Conservation (phyloP, 2,113 vertebrate species). For the Protomyctophum bolini region DNA sequence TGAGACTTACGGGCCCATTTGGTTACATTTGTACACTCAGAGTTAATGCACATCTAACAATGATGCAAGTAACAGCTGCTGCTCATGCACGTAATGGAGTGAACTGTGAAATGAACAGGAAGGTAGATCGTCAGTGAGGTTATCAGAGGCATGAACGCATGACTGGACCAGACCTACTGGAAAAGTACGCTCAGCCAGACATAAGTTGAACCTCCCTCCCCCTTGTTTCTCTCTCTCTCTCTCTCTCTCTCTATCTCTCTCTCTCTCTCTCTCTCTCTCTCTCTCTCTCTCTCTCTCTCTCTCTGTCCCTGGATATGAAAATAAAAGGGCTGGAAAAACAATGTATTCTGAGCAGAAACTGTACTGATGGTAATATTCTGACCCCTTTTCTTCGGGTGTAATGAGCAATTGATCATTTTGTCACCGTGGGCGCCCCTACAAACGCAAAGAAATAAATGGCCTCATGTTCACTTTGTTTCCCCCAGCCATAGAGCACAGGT, state of each 20-base stretch:
- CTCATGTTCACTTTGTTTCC: conserved; percentile 53
- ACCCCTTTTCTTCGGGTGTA: conserved; percentile 55
- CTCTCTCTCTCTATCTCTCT: conserved; percentile 12
- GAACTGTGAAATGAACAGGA: conserved; percentile 59
- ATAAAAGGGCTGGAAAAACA: conserved; percentile 26
- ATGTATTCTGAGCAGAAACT: conserved; percentile 45
- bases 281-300: too few relatives aligned
- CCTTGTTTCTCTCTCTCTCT: too few relatives aligned
- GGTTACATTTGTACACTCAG: too few relatives aligned
- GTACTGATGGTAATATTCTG: conserved; percentile 48
- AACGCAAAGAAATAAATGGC: conserved; percentile 58
- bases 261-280: conserved; percentile 6
- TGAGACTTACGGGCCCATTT: too few relatives aligned
- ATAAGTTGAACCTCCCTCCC: conserved; percentile 34
- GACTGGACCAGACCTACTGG: conserved; percentile 53
- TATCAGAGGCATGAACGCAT: conserved; percentile 62
- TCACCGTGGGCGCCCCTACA: conserved; percentile 33
- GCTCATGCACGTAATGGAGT: conserved; percentile 60
- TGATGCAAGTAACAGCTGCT: conserved; percentile 44
- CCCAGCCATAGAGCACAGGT: conserved; percentile 55
- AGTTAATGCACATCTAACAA: conserved; percentile 9
- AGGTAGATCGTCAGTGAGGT: conserved; percentile 61
- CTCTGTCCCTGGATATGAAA: background rate
- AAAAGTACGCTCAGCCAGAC: conserved; percentile 49
- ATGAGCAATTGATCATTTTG: conserved; percentile 71